Conservation (phyloP, 2,113 vertebrate genomes). For the Hippocampus zosterae region DNA sequence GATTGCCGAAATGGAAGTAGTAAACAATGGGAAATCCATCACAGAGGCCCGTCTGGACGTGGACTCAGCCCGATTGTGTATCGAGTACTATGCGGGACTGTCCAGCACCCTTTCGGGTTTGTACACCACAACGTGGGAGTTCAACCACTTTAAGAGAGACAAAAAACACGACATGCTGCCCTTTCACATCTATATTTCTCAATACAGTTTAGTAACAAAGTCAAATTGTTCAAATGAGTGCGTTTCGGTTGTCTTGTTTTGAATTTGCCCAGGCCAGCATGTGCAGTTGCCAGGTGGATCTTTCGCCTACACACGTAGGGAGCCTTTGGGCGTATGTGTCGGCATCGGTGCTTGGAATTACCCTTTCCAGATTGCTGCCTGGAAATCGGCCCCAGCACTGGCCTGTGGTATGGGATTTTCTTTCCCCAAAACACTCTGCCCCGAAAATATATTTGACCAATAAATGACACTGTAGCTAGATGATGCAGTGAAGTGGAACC, state of each 20-base stretch:
- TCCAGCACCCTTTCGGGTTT: conserved; percentile 83
- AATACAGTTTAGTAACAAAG: neutral
- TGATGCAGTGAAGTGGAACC: neutral
- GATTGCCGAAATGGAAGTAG: conserved; percentile 84
- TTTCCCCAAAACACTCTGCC: neutral
- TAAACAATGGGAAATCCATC: conserved; percentile 93
- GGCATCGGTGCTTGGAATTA: conserved; percentile 98
- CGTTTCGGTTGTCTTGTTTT: neutral
- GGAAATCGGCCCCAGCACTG: conserved; percentile 91
- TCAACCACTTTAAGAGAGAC: neutral
- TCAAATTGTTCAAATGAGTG: neutral
- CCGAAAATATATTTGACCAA: neutral
- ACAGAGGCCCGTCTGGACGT: conserved; percentile 86
- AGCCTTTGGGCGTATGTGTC: conserved; percentile 90
- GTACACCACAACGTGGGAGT: conserved; percentile 1
- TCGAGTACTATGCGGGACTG: conserved; percentile 88
- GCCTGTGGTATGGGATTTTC: conserved; percentile 83
- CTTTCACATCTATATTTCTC: neutral
- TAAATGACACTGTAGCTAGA: conserved; percentile 18
- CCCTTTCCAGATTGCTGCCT: conserved; percentile 91
- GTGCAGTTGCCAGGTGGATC: conserved; percentile 85
- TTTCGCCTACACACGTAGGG: conserved; percentile 91
- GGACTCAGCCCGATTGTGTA: conserved; percentile 81
- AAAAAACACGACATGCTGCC: neutral
- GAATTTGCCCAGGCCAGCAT: conserved; percentile 79